Conservation (phyloP, 2,797 vertebrate genomes). For the Calcarius lapponicus region DNA sequence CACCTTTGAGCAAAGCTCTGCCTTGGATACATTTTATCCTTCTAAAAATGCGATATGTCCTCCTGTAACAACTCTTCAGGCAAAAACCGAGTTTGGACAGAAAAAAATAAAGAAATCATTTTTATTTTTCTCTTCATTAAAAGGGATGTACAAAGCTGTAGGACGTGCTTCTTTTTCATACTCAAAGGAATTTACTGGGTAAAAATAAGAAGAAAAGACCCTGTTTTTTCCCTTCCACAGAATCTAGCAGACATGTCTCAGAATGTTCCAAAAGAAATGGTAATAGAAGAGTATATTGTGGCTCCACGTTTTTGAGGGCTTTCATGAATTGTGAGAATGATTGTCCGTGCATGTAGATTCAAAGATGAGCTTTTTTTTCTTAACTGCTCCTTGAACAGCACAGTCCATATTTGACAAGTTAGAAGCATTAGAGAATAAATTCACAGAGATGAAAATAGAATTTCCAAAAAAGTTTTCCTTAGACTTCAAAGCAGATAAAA, state of each 20-base stretch:
- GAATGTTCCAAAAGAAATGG: neutral
- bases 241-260: neutral
- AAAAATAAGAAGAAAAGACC: neutral
- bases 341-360: neutral
- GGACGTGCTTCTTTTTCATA: neutral
- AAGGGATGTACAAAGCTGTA: neutral
- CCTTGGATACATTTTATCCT: neutral
- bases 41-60: neutral
- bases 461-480: slow-evolving; percentile 60
- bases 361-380: slow-evolving; percentile 10
- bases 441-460: slow-evolving; percentile 58
- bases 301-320: neutral
- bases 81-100: neutral
- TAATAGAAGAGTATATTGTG: neutral
- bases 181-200: neutral
- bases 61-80: neutral
- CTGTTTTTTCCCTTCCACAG: neutral
- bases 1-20: neutral
- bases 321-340: neutral
- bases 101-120: neutral
- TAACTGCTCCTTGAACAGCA: slow-evolving; percentile 43
- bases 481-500: slow-evolving; percentile 69
- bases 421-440: slow-evolving; percentile 62
- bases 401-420: slow-evolving; percentile 44
- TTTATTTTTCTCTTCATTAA: neutral